phyloP scores from a whole-genome alignment of 2,888 invertebrate genomes.

The Trissolcus brochymenae region DNA sequence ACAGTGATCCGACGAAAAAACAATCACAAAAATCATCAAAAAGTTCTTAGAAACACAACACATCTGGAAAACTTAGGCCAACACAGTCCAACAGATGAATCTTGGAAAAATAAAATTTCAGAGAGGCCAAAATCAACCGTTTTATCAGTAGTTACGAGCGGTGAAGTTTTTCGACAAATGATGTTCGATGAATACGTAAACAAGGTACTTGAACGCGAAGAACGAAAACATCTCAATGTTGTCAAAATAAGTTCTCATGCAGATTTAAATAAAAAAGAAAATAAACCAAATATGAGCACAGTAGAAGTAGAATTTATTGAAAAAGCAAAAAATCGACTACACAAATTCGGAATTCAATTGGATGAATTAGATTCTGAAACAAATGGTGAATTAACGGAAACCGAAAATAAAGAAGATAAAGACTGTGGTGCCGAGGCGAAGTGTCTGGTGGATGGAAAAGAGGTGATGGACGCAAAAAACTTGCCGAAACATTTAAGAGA shows the following conservation, averaged over 20 bases:
- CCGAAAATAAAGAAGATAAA: constrained; percentile 69
- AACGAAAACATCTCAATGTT: constrained; percentile 87
- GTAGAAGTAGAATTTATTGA: constrained; percentile 88
- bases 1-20: constrained; percentile 8
- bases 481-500: constrained; percentile 88
- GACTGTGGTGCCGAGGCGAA: constrained; percentile 75
- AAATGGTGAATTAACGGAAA: constrained; percentile 69
- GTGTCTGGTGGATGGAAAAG: constrained; percentile 82
- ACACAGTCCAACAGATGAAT: neutral
- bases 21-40: neutral
- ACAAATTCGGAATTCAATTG: constrained; percentile 82
- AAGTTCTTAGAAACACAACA: constrained; percentile 31
- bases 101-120: neutral
- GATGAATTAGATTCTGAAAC: constrained; percentile 77
- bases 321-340: constrained; percentile 84
- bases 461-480: constrained; percentile 80
- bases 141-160: constrained; percentile 78
- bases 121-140: constrained; percentile 69
- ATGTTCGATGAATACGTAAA: constrained; percentile 91
- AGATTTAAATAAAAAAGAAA: constrained; percentile 60
- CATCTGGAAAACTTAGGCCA: constrained; percentile 19
- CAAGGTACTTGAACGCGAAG: constrained; percentile 87
- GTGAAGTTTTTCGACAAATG: constrained; percentile 85
- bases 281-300: constrained; percentile 71
- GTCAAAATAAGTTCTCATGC: constrained; percentile 84